Base-by-base conservation (phyloP, 2,888 invertebrate genomes). In the Drosophila kanekoi region DNA sequence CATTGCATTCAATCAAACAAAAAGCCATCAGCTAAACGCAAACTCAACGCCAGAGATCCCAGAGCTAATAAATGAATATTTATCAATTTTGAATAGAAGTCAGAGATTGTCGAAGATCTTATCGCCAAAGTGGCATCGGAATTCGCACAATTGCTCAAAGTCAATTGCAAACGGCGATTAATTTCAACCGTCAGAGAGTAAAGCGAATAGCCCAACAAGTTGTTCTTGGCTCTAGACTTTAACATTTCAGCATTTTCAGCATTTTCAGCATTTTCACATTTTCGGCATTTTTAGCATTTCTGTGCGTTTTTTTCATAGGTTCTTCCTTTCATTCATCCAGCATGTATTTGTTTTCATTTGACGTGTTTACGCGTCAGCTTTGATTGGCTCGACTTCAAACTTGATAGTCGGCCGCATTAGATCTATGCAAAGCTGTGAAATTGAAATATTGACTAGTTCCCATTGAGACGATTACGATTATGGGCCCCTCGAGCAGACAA, bases 111-210 rank as follows among this genome's bases (percentile, higher is more conserved):
- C 38, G 20, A 11, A 49, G 37, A 49, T 18, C 43, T n/a, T n/a
- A n/a, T n/a, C n/a, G n/a, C n/a, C n/a, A n/a, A n/a, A n/a, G 18
- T 38, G 33, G 58, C 62, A 63, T 35, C 58, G 33, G 51, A 64
- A 62, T 60, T 77, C 78, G 44, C 61, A 60, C 73, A 68, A 71
- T 75, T 81, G 59, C 72, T 83, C 75, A 78, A 83, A 80, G 83
- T 85, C 83, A 81, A 74, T 20, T 6, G 35, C 10, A 51, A 58
- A 45, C n/a, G 23, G 40, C 65, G 66, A 87, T 87, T 74, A 69
- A 81, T 79, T 72, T 40, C 64, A 23, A 35, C 18, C 63, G 52
- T 76, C 79, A 52, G 49, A 65, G 51, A 38, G 28, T 18, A 28
- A 38, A 41, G 59, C 28, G 64, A 64, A 40, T 60, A 43, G 47